Conservation (phyloP, 2,888 invertebrate species). For the Epinotia nisella region DNA sequence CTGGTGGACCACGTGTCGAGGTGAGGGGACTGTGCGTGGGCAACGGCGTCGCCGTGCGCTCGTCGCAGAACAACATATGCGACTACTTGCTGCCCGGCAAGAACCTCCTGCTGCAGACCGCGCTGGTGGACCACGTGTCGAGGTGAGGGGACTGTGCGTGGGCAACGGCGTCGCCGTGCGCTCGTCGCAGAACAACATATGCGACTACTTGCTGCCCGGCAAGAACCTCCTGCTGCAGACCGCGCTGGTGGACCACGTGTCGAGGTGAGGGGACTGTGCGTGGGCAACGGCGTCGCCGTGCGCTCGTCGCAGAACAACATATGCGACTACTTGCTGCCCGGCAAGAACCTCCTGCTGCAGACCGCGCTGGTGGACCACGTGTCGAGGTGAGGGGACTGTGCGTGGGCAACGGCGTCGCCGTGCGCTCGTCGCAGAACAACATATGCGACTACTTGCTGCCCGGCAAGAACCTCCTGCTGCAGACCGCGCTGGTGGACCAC, state of each 20-base stretch:
- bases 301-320: slow-evolving; percentile 99
- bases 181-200: slow-evolving; percentile 99
- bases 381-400: too few species aligned
- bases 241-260: slow-evolving; percentile 97
- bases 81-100: slow-evolving; percentile 98
- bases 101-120: slow-evolving; percentile 97
- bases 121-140: slow-evolving; percentile 98
- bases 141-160: slow-evolving; percentile 88
- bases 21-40: slow-evolving; percentile 89
- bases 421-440: too few species aligned
- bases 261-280: slow-evolving; percentile 87
- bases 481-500: too few species aligned
- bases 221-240: slow-evolving; percentile 98
- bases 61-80: slow-evolving; percentile 99
- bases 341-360: slow-evolving; percentile 97
- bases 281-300: slow-evolving; percentile 99
- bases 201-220: slow-evolving; percentile 98
- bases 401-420: too few species aligned
- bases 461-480: too few species aligned
- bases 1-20: slow-evolving; percentile 98
- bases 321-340: slow-evolving; percentile 98
- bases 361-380: slow-evolving; percentile 90
- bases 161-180: slow-evolving; percentile 99
- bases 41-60: slow-evolving; percentile 99
- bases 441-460: too few species aligned